Conservation (phyloP, 2,113 vertebrate species). For the Centropristis striata region DNA sequence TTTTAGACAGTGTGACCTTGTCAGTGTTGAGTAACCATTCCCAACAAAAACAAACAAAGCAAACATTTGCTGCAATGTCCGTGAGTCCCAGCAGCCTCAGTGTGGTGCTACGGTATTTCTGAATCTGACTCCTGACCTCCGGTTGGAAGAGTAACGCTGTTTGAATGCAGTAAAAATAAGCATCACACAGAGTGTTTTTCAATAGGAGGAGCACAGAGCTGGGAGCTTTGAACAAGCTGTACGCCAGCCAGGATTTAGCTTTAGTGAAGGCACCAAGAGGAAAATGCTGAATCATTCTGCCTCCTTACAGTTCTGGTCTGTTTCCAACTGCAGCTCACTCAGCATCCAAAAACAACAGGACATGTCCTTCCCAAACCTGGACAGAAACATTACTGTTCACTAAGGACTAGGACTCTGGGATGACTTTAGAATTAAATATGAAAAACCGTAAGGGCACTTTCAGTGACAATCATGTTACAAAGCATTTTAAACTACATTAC, state of each 20-base stretch:
- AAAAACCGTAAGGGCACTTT: no score
- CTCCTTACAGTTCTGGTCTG: constrained; percentile 48
- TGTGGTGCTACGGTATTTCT: background rate
- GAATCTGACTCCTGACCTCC: constrained; percentile 37
- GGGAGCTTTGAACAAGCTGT: constrained; percentile 35
- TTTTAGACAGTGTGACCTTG: background rate
- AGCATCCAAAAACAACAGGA: constrained; percentile 43
- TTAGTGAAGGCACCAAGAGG: constrained; percentile 33
- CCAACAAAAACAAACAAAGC: background rate
- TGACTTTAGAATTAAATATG: no score
- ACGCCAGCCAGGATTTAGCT: constrained; percentile 45
- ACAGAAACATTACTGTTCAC: background rate
- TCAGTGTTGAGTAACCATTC: background rate
- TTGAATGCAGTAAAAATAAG: constrained; percentile 47
- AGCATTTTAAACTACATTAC: no score
- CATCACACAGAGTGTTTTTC: constrained; percentile 45
- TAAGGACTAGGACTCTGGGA: background rate
- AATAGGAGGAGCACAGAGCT: constrained; percentile 28
- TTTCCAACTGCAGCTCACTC: constrained; percentile 55
- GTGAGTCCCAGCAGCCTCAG: background rate
- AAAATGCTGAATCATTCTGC: constrained; percentile 76
- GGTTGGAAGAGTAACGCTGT: background rate
- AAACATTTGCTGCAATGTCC: background rate
- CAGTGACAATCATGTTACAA: no score
- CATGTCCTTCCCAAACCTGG: constrained; percentile 43